Evolutionary conservation across 2,888 invertebrate species (phyloP).

Genomic region (Parapristionchus giblindavisi): DNA sequence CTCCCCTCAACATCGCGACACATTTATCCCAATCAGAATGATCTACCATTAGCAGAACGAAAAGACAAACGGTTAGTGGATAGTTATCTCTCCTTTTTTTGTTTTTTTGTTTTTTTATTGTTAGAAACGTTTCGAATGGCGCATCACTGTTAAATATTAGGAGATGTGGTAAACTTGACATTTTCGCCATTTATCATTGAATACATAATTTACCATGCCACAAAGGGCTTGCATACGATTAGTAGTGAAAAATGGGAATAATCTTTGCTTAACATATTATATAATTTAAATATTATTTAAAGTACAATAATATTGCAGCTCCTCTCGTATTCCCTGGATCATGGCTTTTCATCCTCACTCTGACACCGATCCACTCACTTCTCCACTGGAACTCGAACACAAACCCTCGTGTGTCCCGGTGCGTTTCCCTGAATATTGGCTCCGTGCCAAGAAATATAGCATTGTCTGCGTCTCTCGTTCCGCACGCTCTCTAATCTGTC

Average conservation of each 20-base stretch:
- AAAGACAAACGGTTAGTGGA: not conserved
- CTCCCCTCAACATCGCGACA: slow-evolving; percentile 4
- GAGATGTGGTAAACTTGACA: no score
- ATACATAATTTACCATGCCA: no score
- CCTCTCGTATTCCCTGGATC: slow-evolving; percentile 16
- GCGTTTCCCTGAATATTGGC: not conserved
- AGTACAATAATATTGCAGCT: not conserved
- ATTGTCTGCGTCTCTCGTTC: not conserved
- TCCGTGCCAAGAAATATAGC: no score
- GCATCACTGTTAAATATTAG: no score
- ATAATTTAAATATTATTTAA: not conserved
- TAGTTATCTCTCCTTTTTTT: no score
- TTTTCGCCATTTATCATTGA: no score
- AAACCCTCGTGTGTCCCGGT: slow-evolving; percentile 7
- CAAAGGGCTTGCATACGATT: no score
- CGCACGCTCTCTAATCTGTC: not conserved
- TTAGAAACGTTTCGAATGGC: no score
- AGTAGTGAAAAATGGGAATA: no score
- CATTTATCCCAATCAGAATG: slow-evolving; percentile 24
- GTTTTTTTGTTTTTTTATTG: no score
- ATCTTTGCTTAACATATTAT: no score
- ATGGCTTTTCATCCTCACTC: not conserved
- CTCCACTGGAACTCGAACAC: slow-evolving; percentile 16
- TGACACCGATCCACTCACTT: slow-evolving; percentile 15
- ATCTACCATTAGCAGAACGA: not conserved